phyloP scores from a whole-genome alignment of 1,140 invertebrate genomes.

The Harpegnathos saltator region DNA sequence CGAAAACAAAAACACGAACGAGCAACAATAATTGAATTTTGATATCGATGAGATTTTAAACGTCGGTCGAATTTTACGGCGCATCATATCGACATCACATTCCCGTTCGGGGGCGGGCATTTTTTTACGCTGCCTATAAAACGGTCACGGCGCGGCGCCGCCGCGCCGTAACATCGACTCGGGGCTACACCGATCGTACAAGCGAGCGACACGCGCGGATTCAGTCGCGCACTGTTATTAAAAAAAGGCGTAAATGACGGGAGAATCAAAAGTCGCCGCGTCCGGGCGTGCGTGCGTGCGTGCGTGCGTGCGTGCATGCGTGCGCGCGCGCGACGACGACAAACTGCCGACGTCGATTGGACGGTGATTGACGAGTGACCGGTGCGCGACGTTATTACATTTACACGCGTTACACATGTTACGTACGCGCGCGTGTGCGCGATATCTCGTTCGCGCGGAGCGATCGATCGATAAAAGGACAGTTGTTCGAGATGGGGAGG shows the following conservation, averaged over 20 bases:
- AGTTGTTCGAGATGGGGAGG: too few relatives aligned
- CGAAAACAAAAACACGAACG: constrained; percentile 3
- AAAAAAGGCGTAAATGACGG: constrained; percentile 51
- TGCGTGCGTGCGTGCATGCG: too few relatives aligned
- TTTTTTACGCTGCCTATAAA: constrained; percentile 16
- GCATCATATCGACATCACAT: constrained; percentile 51
- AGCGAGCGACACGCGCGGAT: constrained; percentile 2
- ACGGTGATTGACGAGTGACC: constrained; percentile 55
- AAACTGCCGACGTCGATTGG: constrained; percentile 42
- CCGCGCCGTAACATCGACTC: background rate
- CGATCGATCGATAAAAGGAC: background rate
- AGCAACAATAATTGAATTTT: constrained; percentile 39
- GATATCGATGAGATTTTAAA: constrained; percentile 62
- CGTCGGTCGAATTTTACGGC: constrained; percentile 50
- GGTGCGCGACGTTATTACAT: constrained; percentile 56
- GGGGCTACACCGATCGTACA: constrained; percentile 30
- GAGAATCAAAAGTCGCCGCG: constrained; percentile 47
- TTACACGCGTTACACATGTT: constrained; percentile 55
- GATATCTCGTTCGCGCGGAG: background rate
- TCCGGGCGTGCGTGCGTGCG: background rate
- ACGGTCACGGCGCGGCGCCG: background rate
- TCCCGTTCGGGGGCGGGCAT: constrained; percentile 13
- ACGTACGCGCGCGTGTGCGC: background rate
- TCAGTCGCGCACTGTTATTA: constrained; percentile 37
- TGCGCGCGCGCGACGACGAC: constrained; percentile 24